A percentile compares a stretch with the other conserved stretches of the same genome.
Evolutionary conservation across 1,140 invertebrate species (phyloP).

Genomic region (Diorhabda elongata): DNA sequence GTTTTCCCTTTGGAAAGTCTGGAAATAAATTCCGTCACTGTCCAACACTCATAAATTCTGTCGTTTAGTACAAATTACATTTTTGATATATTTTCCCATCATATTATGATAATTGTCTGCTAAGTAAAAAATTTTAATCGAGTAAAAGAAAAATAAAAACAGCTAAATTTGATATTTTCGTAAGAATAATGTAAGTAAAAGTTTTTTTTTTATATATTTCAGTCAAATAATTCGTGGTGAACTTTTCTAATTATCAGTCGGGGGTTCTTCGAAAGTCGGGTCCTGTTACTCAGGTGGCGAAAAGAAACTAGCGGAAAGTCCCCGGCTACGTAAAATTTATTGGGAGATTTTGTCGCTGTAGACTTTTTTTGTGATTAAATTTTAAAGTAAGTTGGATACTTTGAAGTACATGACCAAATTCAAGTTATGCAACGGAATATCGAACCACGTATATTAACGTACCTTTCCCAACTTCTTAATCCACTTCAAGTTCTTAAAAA

Average conservation of each 20-base stretch:
- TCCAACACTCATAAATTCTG: too few relatives aligned
- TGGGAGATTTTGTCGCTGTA: not conserved
- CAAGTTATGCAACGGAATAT: not conserved
- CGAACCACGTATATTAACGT: not conserved
- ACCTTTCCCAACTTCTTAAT: not conserved
- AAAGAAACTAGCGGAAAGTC: not conserved
- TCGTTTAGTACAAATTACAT: too few relatives aligned
- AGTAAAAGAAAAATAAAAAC: too few relatives aligned
- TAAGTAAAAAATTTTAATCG: too few relatives aligned
- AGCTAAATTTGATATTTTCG: too few relatives aligned
- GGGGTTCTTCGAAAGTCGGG: not conserved
- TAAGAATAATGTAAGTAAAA: too few relatives aligned
- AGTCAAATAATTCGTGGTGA: not conserved
- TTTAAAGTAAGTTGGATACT: conserved; percentile 1
- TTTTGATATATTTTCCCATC: too few relatives aligned
- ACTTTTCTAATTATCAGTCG: not conserved
- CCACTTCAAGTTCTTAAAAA: not conserved
- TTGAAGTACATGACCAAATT: not conserved
- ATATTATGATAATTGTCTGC: too few relatives aligned
- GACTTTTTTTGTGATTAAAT: not conserved
- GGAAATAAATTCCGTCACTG: too few relatives aligned
- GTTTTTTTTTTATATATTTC: not conserved
- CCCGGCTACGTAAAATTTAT: not conserved
- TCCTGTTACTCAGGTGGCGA: not conserved
- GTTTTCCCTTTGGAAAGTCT: too few relatives aligned